Percentiles rank a stretch among this genome's conserved stretches.
phyloP scores from a whole-genome alignment of 1,140 invertebrate genomes.

The Dreissena polymorpha region DNA sequence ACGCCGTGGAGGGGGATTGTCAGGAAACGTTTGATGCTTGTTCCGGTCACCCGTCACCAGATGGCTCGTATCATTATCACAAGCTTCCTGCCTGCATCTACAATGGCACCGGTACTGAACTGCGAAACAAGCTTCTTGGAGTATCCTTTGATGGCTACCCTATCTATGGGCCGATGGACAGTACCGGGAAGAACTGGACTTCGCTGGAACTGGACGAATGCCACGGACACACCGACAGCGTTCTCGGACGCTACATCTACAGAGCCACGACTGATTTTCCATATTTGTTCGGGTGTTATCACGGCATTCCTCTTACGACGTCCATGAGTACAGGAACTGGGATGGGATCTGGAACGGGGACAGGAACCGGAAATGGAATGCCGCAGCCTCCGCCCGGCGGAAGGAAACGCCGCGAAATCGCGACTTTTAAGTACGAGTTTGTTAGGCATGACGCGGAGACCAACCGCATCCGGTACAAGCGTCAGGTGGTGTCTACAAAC shows the following conservation, averaged over 20 bases:
- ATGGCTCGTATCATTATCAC: conserved; percentile 13
- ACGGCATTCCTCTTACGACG: background rate
- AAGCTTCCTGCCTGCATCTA: conserved; percentile 25
- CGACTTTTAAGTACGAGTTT: background rate
- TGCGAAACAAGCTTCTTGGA: conserved; percentile 6
- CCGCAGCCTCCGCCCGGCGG: background rate
- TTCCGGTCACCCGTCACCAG: conserved; percentile 4
- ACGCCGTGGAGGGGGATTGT: conserved; percentile 25
- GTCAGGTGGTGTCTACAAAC: background rate
- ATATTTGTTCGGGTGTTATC: background rate
- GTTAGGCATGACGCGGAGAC: background rate
- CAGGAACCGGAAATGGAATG: background rate
- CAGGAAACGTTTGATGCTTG: conserved; percentile 13
- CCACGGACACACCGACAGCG: conserved; percentile 3
- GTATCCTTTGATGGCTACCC: conserved; percentile 23
- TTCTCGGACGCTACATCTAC: conserved; percentile 10
- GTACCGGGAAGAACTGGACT: conserved; percentile 1
- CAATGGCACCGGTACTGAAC: conserved; percentile 8
- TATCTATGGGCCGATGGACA: conserved; percentile 23
- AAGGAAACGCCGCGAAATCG: background rate
- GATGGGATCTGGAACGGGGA: background rate
- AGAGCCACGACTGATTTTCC: background rate
- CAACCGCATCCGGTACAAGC: background rate
- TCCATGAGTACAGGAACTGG: background rate
- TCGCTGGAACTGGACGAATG: conserved; percentile 7